Evolutionary conservation across 1,140 invertebrate genomes (phyloP).

Genomic region (Papilio glaucus): DNA sequence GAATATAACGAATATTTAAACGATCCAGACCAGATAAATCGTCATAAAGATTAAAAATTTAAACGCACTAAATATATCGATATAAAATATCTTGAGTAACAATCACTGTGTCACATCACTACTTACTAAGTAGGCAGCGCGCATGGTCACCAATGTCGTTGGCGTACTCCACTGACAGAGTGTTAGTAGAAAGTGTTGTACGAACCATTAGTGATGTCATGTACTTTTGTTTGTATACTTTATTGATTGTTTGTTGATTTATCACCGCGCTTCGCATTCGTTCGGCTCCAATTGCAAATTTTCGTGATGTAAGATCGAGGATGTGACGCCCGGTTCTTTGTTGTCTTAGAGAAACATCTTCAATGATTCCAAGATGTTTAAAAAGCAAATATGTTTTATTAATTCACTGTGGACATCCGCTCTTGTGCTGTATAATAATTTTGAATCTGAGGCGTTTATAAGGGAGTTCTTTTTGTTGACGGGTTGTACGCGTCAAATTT

Average conservation of each 20-base stretch:
- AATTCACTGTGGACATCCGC: too few species aligned
- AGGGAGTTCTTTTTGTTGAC: too few species aligned
- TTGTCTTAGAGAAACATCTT: neutral
- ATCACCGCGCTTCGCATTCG: neutral
- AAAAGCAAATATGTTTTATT: too few species aligned
- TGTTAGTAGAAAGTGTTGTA: too few species aligned
- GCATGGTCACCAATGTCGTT: neutral
- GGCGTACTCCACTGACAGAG: too few species aligned
- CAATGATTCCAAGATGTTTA: neutral
- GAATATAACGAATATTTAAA: too few species aligned
- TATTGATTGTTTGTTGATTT: slow-evolving; percentile 28
- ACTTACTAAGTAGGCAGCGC: slow-evolving; percentile 38
- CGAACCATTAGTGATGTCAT: neutral
- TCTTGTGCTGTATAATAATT: too few species aligned
- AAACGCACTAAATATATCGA: too few species aligned
- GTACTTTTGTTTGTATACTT: slow-evolving; percentile 18
- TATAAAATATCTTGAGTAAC: too few species aligned
- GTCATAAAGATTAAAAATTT: neutral
- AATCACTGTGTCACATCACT: slow-evolving; percentile 12
- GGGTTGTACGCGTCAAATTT: too few species aligned
- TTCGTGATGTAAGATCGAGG: neutral
- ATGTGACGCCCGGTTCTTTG: neutral
- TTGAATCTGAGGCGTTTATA: too few species aligned
- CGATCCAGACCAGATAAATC: too few species aligned
- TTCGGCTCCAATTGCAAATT: slow-evolving; percentile 14